Evolutionary conservation across 2,797 vertebrate genomes (phyloP).

Genomic region (Sparidentex hasta): DNA sequence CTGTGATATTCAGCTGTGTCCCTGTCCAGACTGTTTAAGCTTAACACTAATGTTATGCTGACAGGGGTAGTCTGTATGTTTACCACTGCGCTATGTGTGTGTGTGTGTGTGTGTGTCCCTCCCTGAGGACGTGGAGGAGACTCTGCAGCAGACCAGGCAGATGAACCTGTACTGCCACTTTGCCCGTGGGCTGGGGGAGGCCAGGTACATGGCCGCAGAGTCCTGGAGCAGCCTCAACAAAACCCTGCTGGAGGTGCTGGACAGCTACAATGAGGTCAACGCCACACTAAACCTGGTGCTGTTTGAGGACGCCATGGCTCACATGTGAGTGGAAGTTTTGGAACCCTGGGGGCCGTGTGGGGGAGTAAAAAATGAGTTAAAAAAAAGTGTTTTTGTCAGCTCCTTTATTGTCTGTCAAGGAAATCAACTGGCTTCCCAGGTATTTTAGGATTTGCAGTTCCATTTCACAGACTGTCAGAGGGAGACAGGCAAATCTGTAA

Average conservation of each 20-base stretch:
- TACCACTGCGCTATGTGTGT: constrained; percentile 42
- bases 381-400: constrained; percentile 16
- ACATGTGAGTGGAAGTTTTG: constrained; percentile 88
- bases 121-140: constrained; percentile 87
- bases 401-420: constrained; percentile 51
- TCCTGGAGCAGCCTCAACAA: constrained; percentile 90
- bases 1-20: constrained; percentile 73
- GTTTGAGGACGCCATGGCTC: constrained; percentile 95
- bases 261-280: constrained; percentile 93
- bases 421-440: constrained; percentile 26
- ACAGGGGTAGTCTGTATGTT: constrained; percentile 55
- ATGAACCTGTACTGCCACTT: constrained; percentile 96
- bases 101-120: constrained; percentile 3
- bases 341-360: background rate
- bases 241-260: constrained; percentile 90
- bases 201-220: constrained; percentile 89
- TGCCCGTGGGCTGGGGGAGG: constrained; percentile 88
- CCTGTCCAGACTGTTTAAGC: constrained; percentile 72
- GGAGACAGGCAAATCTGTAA: constrained; percentile 44
- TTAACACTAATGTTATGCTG: constrained; percentile 64
- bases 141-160: constrained; percentile 79
- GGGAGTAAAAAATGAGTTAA: background rate
- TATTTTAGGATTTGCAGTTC: constrained; percentile 55
- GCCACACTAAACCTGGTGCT: constrained; percentile 92
- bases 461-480: constrained; percentile 52